A percentile compares a stretch with the other conserved stretches of the same genome.
Evolutionary conservation across 2,888 invertebrate species (phyloP).

Genomic region (Ptilodon capucinus): DNA sequence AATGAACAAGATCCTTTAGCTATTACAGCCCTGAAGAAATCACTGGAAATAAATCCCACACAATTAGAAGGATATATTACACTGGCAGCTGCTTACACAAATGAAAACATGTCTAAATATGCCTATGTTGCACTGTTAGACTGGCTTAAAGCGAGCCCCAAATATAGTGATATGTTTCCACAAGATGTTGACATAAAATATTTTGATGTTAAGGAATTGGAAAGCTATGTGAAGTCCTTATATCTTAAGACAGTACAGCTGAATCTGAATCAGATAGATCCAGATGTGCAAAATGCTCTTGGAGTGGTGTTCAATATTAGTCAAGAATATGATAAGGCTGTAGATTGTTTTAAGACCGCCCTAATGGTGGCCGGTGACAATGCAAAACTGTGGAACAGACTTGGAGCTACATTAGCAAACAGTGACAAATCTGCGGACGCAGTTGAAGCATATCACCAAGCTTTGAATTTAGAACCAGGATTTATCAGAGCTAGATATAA

Average conservation of each 20-base stretch:
- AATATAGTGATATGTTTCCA: slow-evolving; percentile 89
- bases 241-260: slow-evolving; percentile 91
- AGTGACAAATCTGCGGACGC: slow-evolving; percentile 97
- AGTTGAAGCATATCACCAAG: slow-evolving; percentile 96
- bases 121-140: slow-evolving; percentile 91
- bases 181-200: slow-evolving; percentile 70
- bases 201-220: slow-evolving; percentile 72
- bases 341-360: slow-evolving; percentile 97
- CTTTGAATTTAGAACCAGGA: slow-evolving; percentile 95
- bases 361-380: slow-evolving; percentile 91
- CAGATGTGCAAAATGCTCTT: slow-evolving; percentile 96
- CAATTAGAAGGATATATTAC: slow-evolving; percentile 94
- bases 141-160: slow-evolving; percentile 91
- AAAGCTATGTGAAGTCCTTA: slow-evolving; percentile 87
- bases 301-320: slow-evolving; percentile 98
- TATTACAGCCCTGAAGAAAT: slow-evolving; percentile 95
- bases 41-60: slow-evolving; percentile 89
- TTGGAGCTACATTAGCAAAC: slow-evolving; percentile 98
- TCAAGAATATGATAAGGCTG: slow-evolving; percentile 97
- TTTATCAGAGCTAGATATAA: slow-evolving; percentile 98
- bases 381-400: slow-evolving; percentile 97
- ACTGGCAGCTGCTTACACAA: slow-evolving; percentile 96
- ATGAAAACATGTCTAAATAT: slow-evolving; percentile 96
- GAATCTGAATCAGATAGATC: slow-evolving; percentile 89
- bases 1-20: slow-evolving; percentile 98